A percentile compares a stretch with the other conserved stretches of the same genome.
phyloP scores from a whole-genome alignment of 2,113 vertebrate genomes.

The mouse (Mus musculus) region DNA sequence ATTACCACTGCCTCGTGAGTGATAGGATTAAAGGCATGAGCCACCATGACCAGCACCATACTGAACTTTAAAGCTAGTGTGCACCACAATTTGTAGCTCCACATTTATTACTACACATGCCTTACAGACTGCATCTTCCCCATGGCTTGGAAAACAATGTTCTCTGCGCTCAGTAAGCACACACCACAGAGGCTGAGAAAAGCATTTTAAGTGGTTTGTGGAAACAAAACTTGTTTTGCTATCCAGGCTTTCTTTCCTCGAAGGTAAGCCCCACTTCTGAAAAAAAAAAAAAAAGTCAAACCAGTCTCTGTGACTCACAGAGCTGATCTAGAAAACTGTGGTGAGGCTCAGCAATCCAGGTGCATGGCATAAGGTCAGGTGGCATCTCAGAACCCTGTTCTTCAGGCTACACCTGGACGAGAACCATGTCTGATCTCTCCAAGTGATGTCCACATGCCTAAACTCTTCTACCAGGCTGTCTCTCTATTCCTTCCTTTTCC shows the following conservation, averaged over 20 bases:
- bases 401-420: not conserved
- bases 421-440: not conserved
- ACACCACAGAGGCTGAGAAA: not conserved
- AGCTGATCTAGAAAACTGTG: not conserved
- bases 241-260: not conserved
- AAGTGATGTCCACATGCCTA: not conserved
- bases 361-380: not conserved
- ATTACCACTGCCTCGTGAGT: not conserved
- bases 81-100: not conserved
- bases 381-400: not conserved
- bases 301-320: not conserved
- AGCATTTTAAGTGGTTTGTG: not conserved
- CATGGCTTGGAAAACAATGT: not conserved
- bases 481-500: not conserved
- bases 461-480: not conserved
- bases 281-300: not conserved
- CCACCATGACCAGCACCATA: not conserved
- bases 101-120: not conserved
- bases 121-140: not conserved
- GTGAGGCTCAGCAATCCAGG: not conserved
- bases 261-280: not conserved
- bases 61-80: not conserved
- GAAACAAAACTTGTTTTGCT: not conserved
- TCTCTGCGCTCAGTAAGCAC: not conserved
- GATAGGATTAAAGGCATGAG: too few relatives aligned